These are phyloP conservation scores for Callyntrura sp. DNA, from an alignment of 2,888 invertebrate species.

Conservation along the genomic window DNA sequence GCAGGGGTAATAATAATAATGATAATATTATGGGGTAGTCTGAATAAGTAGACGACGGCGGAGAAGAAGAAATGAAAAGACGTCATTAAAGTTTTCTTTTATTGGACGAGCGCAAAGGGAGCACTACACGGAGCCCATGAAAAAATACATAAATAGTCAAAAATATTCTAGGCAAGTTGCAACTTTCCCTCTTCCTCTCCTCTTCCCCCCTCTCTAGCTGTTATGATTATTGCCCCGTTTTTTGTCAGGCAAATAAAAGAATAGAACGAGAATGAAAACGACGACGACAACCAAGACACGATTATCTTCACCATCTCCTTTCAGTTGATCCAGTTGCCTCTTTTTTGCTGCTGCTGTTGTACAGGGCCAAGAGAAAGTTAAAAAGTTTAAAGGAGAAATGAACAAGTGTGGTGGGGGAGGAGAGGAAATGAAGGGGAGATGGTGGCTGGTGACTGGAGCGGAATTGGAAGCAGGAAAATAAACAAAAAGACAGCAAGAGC, in stretches of 20 bases:
- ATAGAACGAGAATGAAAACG: background rate
- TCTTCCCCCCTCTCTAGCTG: background rate
- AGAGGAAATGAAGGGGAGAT: background rate
- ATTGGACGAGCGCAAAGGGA: background rate
- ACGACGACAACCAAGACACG: background rate
- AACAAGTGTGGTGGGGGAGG: background rate
- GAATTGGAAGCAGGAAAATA: constrained; percentile 36
- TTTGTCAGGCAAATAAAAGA: background rate
- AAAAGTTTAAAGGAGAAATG: constrained; percentile 20
- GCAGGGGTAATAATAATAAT: constrained; percentile 32
- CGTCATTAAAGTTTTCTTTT: constrained; percentile 28
- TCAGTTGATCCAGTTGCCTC: constrained; percentile 5
- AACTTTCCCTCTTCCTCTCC: background rate
- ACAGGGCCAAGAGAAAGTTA: background rate
- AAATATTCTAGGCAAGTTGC: no score
- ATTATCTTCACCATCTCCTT: constrained; percentile 6
- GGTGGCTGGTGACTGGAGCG: constrained; percentile 5
- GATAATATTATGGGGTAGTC: constrained; percentile 20
- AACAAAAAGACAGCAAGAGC: constrained; percentile 13
- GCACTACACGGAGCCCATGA: constrained; percentile 32
- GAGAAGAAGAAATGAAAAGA: constrained; percentile 28
- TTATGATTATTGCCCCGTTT: constrained; percentile 7
- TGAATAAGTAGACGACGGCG: background rate
- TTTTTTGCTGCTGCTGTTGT: background rate
- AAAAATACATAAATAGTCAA: constrained; percentile 40